Evolutionary conservation across 2,797 vertebrate species (phyloP).

Genomic region (Capromys pilorides): DNA sequence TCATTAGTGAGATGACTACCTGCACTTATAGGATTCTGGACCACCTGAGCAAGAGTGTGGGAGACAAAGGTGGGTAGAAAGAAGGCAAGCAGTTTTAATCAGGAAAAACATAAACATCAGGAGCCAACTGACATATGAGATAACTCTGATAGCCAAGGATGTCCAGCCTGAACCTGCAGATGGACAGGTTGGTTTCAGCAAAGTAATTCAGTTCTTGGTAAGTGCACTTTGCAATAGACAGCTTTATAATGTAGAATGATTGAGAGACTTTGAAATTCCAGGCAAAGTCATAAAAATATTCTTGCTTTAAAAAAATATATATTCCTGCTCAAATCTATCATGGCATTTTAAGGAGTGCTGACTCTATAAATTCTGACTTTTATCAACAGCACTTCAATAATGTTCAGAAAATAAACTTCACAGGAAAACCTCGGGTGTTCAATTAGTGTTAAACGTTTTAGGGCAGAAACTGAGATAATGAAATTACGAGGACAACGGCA

Average conservation of each 20-base stretch:
- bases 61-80: not conserved
- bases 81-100: slow-evolving; percentile 77
- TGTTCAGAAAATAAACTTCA: slow-evolving; percentile 87
- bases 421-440: slow-evolving; percentile 86
- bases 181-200: slow-evolving; percentile 74
- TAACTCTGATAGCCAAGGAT: slow-evolving; percentile 73
- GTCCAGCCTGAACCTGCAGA: slow-evolving; percentile 63
- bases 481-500: slow-evolving; percentile 87
- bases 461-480: slow-evolving; percentile 87
- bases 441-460: slow-evolving; percentile 87
- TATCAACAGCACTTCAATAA: slow-evolving; percentile 86
- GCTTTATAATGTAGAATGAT: slow-evolving; percentile 80
- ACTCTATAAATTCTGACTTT: slow-evolving; percentile 85
- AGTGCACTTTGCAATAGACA: slow-evolving; percentile 76
- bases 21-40: slow-evolving; percentile 71
- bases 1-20: slow-evolving; percentile 73
- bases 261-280: slow-evolving; percentile 82
- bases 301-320: slow-evolving; percentile 74
- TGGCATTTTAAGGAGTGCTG: slow-evolving; percentile 85
- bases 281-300: slow-evolving; percentile 75
- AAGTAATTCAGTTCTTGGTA: slow-evolving; percentile 79
- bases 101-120: slow-evolving; percentile 79
- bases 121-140: slow-evolving; percentile 73
- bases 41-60: slow-evolving; percentile 51
- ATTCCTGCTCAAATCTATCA: slow-evolving; percentile 84